Conservation (phyloP, 1,140 invertebrate genomes). For the Elysia chlorotica region DNA sequence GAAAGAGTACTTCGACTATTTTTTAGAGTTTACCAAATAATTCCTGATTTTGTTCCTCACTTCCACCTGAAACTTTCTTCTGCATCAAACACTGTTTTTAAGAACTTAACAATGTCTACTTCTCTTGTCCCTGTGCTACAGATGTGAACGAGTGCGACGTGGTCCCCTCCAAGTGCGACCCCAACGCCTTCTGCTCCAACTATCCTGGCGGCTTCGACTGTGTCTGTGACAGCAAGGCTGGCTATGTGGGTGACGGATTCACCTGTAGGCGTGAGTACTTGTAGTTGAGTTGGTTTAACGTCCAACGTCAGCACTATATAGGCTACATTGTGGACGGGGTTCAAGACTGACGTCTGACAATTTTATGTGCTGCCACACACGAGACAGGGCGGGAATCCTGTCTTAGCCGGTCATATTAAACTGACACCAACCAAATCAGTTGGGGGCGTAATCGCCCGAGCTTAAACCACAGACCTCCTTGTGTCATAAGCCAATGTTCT, state of each 20-base stretch:
- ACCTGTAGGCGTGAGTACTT: constrained; percentile 16
- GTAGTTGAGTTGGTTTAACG: not conserved
- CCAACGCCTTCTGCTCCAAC: constrained; percentile 37
- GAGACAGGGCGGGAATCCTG: not conserved
- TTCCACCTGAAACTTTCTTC: too few relatives aligned
- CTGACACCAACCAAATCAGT: too few relatives aligned
- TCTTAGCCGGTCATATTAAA: not conserved
- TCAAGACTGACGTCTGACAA: not conserved
- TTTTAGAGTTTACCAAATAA: too few relatives aligned
- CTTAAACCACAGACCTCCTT: too few relatives aligned
- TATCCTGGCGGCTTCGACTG: constrained; percentile 40
- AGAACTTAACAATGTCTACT: not conserved
- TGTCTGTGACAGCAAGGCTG: constrained; percentile 28
- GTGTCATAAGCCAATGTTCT: too few relatives aligned
- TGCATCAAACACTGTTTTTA: not conserved
- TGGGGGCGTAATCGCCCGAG: too few relatives aligned
- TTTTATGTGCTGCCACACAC: too few relatives aligned
- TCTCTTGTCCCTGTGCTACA: constrained; percentile 25
- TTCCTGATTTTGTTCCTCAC: too few relatives aligned
- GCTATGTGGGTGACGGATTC: constrained; percentile 12
- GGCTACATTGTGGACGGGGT: not conserved
- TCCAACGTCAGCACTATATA: not conserved
- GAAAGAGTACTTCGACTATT: too few relatives aligned
- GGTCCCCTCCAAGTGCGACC: constrained; percentile 29
- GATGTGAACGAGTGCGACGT: constrained; percentile 52